Base-by-base conservation (phyloP, 2,113 vertebrate species). In the Charadrius vociferus region DNA sequence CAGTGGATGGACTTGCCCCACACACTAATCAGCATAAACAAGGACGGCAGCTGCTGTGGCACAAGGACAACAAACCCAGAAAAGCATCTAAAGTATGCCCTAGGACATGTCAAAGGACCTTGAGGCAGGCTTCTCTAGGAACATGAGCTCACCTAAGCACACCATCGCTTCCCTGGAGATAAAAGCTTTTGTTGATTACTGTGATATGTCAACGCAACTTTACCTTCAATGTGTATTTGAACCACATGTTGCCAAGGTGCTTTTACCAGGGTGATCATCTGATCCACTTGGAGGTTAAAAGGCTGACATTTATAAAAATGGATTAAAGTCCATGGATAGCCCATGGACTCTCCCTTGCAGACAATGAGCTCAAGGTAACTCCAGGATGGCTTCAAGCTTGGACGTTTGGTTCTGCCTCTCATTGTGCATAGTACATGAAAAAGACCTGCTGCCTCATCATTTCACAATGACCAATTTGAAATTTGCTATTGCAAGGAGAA, bases 401-500 rank as follows among this genome's bases (percentile, higher is more conserved):
- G 26, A 43, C 0, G 0, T 22, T 52, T 21, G 11, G 10, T 65
- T 52, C 52, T 90, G 32, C 19, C 36, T 70, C 37, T 62, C 32
- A 5, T 8, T 41, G 29, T 50, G 49, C 39, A 26, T 1, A 4
- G n/a, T 13, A 41, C 45, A 27, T 56, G 15, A 47, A 59, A 90
- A 86, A 73, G 50, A 49, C 23, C n/a, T 70, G 39, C 29, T 90
- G 66, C 49, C 52, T 95, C 90, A 56, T 45, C n/a, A 34, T 39
- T 90, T 59, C 63, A 77, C 29, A 67, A 11, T 49, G 37, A 65
- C 4, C 18, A 56, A 21, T 29, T 34, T 26, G 34, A 90, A 55
- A 5, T 45, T 80, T 97, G 82, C 63, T 82, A 27, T 61, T 72
- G 20, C 34, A 93, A 88, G 50, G 14, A 84, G 34, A 77, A 80